A percentile compares a stretch with the other conserved stretches of the same genome.
Conservation (phyloP, 2,888 invertebrate genomes). For the Cerastoderma edule region DNA sequence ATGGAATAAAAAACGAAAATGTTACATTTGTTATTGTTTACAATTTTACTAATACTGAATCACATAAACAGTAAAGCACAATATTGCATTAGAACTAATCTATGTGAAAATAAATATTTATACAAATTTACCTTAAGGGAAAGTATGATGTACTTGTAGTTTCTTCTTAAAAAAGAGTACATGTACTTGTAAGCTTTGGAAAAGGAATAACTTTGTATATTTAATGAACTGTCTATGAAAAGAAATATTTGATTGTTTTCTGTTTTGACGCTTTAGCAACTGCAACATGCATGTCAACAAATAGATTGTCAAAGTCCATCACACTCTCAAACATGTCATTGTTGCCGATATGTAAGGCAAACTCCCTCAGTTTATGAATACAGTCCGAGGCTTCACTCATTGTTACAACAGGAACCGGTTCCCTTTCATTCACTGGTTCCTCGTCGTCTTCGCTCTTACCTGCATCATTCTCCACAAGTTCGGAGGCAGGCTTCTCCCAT, state of each 20-base stretch:
- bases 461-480: background rate
- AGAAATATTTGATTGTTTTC: slow-evolving; percentile 23
- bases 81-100: too few relatives aligned
- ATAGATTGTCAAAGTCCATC: slow-evolving; percentile 8
- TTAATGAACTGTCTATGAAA: too few relatives aligned
- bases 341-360: background rate
- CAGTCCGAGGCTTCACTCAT: background rate
- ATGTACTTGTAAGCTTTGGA: too few relatives aligned
- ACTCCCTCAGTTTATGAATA: slow-evolving; percentile 4
- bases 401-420: background rate
- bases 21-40: too few relatives aligned
- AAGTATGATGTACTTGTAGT: too few relatives aligned
- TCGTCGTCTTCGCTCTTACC: background rate
- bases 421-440: background rate
- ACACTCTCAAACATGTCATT: background rate
- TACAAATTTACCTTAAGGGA: too few relatives aligned
- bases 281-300: background rate
- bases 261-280: slow-evolving; percentile 13
- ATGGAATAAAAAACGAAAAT: too few relatives aligned
- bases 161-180: too few relatives aligned
- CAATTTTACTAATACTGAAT: too few relatives aligned
- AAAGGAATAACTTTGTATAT: too few relatives aligned
- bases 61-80: too few relatives aligned
- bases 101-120: too few relatives aligned
- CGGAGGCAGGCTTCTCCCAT: slow-evolving; percentile 24